Evolutionary conservation across 1,140 invertebrate species (phyloP), one percentile per base, ranked within the genome.

Genomic region (Solen grandis): DNA sequence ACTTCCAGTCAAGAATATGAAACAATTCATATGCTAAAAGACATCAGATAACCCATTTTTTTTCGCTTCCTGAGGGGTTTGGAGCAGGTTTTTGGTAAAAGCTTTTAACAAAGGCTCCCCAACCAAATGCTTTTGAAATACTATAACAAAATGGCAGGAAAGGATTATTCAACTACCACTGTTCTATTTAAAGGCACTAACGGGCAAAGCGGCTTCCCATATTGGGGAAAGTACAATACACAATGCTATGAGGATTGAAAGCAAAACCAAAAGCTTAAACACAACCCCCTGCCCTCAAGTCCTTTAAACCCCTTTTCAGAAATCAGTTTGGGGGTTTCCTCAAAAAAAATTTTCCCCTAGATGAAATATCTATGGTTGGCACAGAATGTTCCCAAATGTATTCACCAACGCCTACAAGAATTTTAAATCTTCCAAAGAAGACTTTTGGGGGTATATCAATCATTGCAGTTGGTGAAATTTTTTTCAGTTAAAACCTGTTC

Each of bases 281-380:
- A 78, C 31, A 73, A 73, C 52, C 41, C 57, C 5, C 54, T 85
- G 25, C 10, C 66, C 13, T 60, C 33, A 29, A 72, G 65, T 65
- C n/a, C 35, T 57, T 33, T 85, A 1, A 85, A 83, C 36, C 83
- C 62, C 31, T n/a, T n/a, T n/a, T 83, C 0, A 41, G 74, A 79
- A 68, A 46, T 16, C 1, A 80, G 59, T 25, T 74, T 69, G 75
- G 66, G n/a, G 35, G 46, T 59, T 10, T 82, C 2, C n/a, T n/a
- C n/a, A n/a, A n/a, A n/a, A 84, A 82, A 65, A 16, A 81, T 1
- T 52, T 85, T 2, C 70, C 85, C 46, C 84, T 85, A 52, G 84
- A 85, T 78, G 82, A 86, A 74, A 81, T 85, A 5, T 86, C 82
- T 0, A 87, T 87, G 86, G 63, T 73, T 73, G 50, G 69, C 10